These are phyloP conservation scores for Andricus curvator DNA, from an alignment of 2,888 invertebrate species.

Conservation along the genomic window DNA sequence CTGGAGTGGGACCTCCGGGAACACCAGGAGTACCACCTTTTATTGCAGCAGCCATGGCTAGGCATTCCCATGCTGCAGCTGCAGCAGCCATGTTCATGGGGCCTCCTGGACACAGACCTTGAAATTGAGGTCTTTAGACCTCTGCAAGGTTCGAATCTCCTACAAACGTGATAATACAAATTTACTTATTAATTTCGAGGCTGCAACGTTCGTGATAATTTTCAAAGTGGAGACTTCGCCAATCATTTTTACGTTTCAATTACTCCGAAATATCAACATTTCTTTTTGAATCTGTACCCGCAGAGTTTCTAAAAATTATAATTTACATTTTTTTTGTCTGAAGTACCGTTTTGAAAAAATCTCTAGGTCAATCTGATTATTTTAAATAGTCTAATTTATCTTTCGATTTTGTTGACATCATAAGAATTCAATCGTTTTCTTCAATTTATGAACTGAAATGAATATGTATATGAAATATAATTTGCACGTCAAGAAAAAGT, in stretches of 20 bases:
- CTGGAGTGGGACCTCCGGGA: slow-evolving; percentile 82
- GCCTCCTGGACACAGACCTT: slow-evolving; percentile 76
- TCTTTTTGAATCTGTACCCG: neutral
- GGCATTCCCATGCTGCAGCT: slow-evolving; percentile 79
- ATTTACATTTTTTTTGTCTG: neutral
- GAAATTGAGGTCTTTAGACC: slow-evolving; percentile 50
- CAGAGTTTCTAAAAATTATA: neutral
- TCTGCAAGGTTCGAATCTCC: slow-evolving; percentile 21
- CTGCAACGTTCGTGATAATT: slow-evolving; percentile 35
- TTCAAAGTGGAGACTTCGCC: slow-evolving; percentile 20
- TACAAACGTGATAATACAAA: slow-evolving; percentile 39
- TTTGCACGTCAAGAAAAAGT: neutral
- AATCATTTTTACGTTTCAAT: neutral
- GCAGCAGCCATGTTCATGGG: slow-evolving; percentile 78
- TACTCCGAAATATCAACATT: neutral
- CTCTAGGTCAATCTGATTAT: neutral
- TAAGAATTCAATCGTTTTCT: neutral
- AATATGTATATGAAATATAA: no score
- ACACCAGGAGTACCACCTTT: slow-evolving; percentile 81
- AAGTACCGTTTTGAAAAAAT: neutral
- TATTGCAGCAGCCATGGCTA: slow-evolving; percentile 82
- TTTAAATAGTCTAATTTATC: neutral
- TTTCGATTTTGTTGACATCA: slow-evolving; percentile 15
- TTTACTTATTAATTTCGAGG: slow-evolving; percentile 35
- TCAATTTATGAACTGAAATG: slow-evolving; percentile 14